These are phyloP conservation scores for Globicephala melas DNA, from an alignment of 2,113 vertebrate species.

Conservation along the genomic window DNA sequence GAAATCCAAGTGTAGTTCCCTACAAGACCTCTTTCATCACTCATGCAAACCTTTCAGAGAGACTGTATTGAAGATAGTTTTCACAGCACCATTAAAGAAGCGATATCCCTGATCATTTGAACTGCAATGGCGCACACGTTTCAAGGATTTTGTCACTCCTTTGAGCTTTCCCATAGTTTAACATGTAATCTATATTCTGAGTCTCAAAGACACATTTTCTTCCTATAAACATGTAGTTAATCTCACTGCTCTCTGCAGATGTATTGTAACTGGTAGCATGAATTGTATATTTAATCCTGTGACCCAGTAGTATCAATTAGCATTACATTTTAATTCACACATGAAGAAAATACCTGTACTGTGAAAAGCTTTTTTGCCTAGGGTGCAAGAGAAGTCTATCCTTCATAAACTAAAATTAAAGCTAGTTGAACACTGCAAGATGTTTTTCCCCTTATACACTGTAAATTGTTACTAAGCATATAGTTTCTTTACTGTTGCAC, in stretches of 20 bases:
- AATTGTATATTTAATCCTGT: conserved; percentile 76
- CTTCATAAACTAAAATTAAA: conserved; percentile 34
- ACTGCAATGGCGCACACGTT: not conserved
- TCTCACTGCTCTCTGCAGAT: conserved; percentile 53
- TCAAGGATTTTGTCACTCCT: conserved; percentile 21
- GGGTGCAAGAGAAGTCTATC: not conserved
- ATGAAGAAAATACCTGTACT: conserved; percentile 54
- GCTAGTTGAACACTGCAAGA: not conserved
- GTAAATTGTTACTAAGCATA: not conserved
- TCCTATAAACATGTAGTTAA: conserved; percentile 64
- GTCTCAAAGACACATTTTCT: conserved; percentile 51
- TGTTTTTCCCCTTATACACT: not conserved
- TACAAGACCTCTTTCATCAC: not conserved
- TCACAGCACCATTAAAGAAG: not conserved
- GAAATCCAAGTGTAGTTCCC: not conserved
- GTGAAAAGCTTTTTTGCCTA: conserved; percentile 28
- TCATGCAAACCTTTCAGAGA: not conserved
- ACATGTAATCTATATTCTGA: conserved; percentile 55
- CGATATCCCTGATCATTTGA: not conserved
- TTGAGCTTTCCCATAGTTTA: conserved; percentile 23
- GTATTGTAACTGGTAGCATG: conserved; percentile 68
- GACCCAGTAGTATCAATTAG: conserved; percentile 72
- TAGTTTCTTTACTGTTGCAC: not conserved
- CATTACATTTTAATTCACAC: conserved; percentile 75
- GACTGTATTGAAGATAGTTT: not conserved